Conservation (phyloP, 1,140 invertebrate species). For the Neuroterus valhalla region DNA sequence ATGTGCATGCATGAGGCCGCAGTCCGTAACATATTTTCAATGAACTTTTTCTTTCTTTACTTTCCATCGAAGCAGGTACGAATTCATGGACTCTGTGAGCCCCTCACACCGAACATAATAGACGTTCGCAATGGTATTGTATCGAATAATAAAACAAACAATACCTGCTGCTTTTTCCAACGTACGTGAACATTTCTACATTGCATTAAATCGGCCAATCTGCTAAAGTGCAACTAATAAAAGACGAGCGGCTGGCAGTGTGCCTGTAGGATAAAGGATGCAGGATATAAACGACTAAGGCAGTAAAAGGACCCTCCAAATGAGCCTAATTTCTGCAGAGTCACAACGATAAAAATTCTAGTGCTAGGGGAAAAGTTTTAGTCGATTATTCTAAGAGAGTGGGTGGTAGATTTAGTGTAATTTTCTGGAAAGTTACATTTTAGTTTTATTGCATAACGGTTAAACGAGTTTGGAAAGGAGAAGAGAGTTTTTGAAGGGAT, state of each 20-base stretch:
- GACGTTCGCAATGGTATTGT: constrained; percentile 8
- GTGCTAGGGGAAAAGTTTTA: background rate
- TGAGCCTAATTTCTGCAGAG: background rate
- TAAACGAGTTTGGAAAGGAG: too few species aligned
- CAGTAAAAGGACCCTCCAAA: constrained; percentile 30
- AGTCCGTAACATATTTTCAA: background rate
- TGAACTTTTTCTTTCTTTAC: constrained; percentile 7
- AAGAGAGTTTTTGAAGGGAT: too few species aligned
- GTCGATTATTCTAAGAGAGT: background rate
- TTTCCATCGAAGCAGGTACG: background rate
- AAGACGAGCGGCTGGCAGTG: constrained; percentile 6
- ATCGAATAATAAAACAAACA: background rate
- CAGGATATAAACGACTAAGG: constrained; percentile 2
- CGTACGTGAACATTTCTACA: background rate
- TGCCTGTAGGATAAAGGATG: constrained; percentile 13
- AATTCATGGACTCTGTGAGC: background rate
- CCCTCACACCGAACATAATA: background rate
- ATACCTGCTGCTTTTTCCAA: background rate
- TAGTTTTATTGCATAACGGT: background rate
- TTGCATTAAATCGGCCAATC: constrained; percentile 23
- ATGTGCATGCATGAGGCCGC: background rate
- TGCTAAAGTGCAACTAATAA: constrained; percentile 30
- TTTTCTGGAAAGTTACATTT: background rate
- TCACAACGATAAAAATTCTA: background rate
- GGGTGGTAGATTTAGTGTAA: background rate